Conservation (phyloP, 2,888 invertebrate species). For the Netelia fuscicornis region DNA sequence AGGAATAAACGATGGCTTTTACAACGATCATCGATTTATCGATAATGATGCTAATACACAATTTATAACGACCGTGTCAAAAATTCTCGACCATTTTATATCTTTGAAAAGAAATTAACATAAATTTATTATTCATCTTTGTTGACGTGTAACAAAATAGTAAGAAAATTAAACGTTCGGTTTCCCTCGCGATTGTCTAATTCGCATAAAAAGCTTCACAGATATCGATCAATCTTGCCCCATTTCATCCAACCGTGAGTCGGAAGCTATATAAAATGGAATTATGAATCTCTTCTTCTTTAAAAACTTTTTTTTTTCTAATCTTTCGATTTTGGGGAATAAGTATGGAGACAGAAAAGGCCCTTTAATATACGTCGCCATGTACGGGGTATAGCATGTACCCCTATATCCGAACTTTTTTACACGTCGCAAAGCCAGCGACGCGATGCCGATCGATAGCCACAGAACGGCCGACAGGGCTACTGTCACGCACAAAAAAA, state of each 20-base stretch:
- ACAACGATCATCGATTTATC: slow-evolving; percentile 25
- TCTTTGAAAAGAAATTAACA: too few species aligned
- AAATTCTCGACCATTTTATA: not conserved
- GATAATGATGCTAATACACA: slow-evolving; percentile 15
- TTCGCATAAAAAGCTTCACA: too few species aligned
- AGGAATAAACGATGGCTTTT: slow-evolving; percentile 10
- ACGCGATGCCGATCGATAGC: slow-evolving; percentile 79
- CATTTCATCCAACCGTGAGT: too few species aligned
- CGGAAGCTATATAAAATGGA: not conserved
- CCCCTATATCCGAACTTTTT: slow-evolving; percentile 46
- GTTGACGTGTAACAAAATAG: too few species aligned
- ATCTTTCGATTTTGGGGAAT: slow-evolving; percentile 27
- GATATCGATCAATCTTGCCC: too few species aligned
- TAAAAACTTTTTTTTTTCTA: slow-evolving; percentile 5
- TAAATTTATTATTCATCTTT: too few species aligned
- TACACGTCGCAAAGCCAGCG: slow-evolving; percentile 65
- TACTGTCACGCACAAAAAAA: slow-evolving; percentile 82
- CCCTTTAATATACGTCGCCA: not conserved
- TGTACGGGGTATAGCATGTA: too few species aligned
- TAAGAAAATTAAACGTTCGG: too few species aligned
- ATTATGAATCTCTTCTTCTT: not conserved
- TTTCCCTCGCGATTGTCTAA: too few species aligned
- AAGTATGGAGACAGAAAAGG: slow-evolving; percentile 33
- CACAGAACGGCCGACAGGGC: slow-evolving; percentile 76
- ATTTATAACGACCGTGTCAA: not conserved